Base-by-base conservation (phyloP, 2,888 invertebrate species). In the Alloscopus bannaensis region DNA sequence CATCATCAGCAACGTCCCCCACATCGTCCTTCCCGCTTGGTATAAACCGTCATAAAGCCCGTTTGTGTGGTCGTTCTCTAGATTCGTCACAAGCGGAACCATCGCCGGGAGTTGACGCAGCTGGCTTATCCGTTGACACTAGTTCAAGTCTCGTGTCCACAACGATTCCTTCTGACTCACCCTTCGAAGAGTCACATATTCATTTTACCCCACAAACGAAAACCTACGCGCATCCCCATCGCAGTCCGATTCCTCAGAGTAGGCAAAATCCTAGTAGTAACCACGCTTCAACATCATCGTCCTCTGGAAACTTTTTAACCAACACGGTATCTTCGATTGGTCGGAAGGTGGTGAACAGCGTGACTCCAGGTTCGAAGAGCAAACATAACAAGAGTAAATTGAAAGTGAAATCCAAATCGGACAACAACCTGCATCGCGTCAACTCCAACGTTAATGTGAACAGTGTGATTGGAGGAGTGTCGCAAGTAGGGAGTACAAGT, bases 351-450 rank as follows among this genome's bases (percentile, higher is more conserved):
- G 84, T 81, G 42, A 80, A 83, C 29, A 79, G 79, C 60, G 81
- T 81, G 3, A 81, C 76, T 2, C 60, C 71, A 1, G 66, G 79
- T 36, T 77, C 77, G 2, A 76, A 72, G 24, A 66, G 55, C 29
- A 66, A 77, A 6, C 60, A 72, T 40, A 76, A 72, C 6, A 77
- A 73, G 28, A 70, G 57, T 24, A 81, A 81, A 20, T 55, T 85
- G 57, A 84, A 83, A 76, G 82, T 77, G 13, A 86, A 85, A 57
- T 85, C 86, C 36, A 87, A 87, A 75, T 87, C 87, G 24, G 87
- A 87, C 73, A 86, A 87, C 81, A 86, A 79, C 81, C 79, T 87
- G 6, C 85, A 87, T 65, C 80, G 85, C 8, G 82, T 86, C 52
- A 82, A 80, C 28, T 66, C 79, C 24, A 59, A 78, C 40, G 69